Conservation (phyloP, 2,797 vertebrate species). For the Podargus strigoides region DNA sequence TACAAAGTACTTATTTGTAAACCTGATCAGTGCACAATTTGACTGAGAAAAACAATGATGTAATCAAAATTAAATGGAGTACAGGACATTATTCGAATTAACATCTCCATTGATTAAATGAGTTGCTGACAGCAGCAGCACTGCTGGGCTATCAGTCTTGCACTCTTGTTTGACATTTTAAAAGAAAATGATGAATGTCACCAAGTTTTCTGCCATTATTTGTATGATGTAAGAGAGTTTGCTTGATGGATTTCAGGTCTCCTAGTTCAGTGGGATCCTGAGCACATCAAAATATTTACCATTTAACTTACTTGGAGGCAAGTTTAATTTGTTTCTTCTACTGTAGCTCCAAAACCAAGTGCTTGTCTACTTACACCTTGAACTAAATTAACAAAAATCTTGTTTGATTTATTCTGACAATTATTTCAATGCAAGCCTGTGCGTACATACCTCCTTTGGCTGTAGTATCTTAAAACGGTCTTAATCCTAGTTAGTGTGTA, state of each 20-base stretch:
- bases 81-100: conserved; percentile 17
- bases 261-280: background rate
- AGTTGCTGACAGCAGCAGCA: conserved; percentile 24
- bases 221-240: conserved; percentile 5
- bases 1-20: background rate
- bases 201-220: background rate
- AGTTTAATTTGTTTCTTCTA: background rate
- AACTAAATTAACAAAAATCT: background rate
- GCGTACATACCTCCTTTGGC: background rate
- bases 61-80: conserved; percentile 35
- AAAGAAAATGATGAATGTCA: conserved; percentile 34
- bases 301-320: background rate
- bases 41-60: conserved; percentile 29
- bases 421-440: background rate
- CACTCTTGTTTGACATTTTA: background rate
- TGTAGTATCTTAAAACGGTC: background rate
- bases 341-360: background rate
- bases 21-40: background rate
- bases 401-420: background rate
- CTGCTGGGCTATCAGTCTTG: background rate
- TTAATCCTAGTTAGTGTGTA: background rate
- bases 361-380: background rate
- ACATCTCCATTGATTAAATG: conserved; percentile 15
- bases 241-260: background rate
- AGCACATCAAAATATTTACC: background rate